Percentiles rank a stretch among this genome's conserved stretches.
Conservation (phyloP, 2,888 invertebrate genomes). For the Eilema griseolum region DNA sequence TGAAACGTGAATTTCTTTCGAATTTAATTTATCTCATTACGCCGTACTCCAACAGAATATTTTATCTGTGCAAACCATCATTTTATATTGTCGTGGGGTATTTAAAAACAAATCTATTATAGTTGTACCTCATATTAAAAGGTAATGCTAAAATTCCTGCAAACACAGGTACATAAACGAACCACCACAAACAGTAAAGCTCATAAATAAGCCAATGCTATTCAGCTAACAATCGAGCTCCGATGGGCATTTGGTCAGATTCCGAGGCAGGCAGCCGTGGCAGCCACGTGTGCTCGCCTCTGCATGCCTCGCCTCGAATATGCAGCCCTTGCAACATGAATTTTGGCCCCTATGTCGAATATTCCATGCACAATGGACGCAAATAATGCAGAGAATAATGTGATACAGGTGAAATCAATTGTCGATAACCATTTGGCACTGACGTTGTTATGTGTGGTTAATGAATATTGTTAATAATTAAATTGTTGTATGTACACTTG, state of each 20-base stretch:
- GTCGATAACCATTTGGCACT: conserved; percentile 61
- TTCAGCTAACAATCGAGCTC: conserved; percentile 81
- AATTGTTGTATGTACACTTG: not conserved
- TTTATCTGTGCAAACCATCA: not conserved
- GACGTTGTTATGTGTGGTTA: conserved; percentile 52
- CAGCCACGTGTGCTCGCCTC: conserved; percentile 84
- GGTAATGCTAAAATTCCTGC: conserved; percentile 38
- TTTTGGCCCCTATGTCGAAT: conserved; percentile 82
- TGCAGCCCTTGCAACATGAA: conserved; percentile 79
- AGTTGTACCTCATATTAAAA: not conserved
- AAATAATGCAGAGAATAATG: conserved; percentile 75
- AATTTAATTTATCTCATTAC: no score
- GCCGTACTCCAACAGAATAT: no score
- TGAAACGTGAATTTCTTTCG: no score
- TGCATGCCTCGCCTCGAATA: conserved; percentile 81
- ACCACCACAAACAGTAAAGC: conserved; percentile 61
- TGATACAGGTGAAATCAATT: conserved; percentile 65
- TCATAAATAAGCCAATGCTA: conserved; percentile 83
- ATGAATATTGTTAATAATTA: conserved; percentile 51
- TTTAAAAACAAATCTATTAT: not conserved
- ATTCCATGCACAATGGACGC: conserved; percentile 77
- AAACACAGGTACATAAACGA: not conserved
- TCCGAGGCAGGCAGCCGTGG: conserved; percentile 79
- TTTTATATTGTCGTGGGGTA: not conserved
- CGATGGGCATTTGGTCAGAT: conserved; percentile 86